Conservation (phyloP, 2,113 vertebrate genomes). For the Crotophaga sulcirostris region DNA sequence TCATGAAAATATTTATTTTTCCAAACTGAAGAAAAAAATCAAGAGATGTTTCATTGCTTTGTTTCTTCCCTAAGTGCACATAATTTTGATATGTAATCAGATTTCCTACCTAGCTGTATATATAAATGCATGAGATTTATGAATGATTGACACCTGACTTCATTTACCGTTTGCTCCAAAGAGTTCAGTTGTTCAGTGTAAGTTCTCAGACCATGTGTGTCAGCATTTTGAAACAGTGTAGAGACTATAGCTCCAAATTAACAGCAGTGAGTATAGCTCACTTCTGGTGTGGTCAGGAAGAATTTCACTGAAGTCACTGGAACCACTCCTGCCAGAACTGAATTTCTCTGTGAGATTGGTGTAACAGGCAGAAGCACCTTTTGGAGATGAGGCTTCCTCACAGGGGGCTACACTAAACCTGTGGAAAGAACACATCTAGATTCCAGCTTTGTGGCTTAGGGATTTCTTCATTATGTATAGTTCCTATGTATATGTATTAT, state of each 20-base stretch:
- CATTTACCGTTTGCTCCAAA: background rate
- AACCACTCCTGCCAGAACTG: background rate
- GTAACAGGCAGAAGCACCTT: background rate
- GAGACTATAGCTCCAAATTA: background rate
- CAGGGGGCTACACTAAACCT: background rate
- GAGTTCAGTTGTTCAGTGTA: background rate
- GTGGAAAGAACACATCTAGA: background rate
- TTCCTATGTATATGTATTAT: too few relatives aligned
- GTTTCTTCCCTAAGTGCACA: background rate
- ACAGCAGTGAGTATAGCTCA: background rate
- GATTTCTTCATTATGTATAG: background rate
- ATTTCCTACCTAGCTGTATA: background rate
- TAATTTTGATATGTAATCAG: background rate
- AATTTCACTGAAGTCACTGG: background rate
- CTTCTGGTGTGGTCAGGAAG: background rate
- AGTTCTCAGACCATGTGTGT: constrained; percentile 12
- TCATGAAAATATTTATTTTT: constrained; percentile 31
- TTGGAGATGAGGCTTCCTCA: background rate
- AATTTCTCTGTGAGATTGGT: background rate
- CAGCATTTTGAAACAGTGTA: constrained; percentile 31
- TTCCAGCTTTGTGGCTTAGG: background rate
- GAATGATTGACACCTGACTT: background rate
- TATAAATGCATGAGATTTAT: background rate
- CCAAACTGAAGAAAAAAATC: background rate
- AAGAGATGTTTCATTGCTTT: background rate